Evolutionary conservation across 1,140 invertebrate genomes (phyloP), one percentile per base, ranked within the genome.

Genomic region (Nylanderia fulva): DNA sequence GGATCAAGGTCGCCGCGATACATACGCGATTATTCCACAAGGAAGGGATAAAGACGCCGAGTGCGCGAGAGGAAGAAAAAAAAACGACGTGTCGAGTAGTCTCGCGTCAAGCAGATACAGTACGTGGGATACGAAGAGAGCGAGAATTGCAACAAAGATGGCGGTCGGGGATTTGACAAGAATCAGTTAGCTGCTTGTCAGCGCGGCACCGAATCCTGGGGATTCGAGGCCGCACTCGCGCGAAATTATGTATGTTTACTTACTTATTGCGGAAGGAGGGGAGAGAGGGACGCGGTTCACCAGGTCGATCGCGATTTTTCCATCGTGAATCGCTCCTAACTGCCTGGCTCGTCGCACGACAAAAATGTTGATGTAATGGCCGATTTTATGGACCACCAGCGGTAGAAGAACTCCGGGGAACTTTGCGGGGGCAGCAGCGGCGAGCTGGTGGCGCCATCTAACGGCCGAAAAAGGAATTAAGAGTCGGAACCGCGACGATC

Each of bases 131-230:
- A n/a, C n/a, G 29, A 1, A 33, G 18, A 36, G 48, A 24, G 85
- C 88, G 89, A 87, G n/a, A 75, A 66, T 84, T 60, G 75, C 79
- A 92, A 92, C 91, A 93, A 94, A 94, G 91, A 94, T 94, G 93
- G 93, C 92, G 88, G 88, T 84, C 83, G 33, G 77, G 89, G 90
- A 92, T 91, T 91, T 88, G 87, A 86, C 77, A 77, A 79, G n/a
- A 71, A 84, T 87, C 80, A 77, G 68, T 84, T 86, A 58, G n/a
- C 21, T 80, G 52, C 13, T 52, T n/a, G 24, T 42, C 33, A 1
- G 15, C 48, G 33, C 21, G 45, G 3, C 18, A n/a, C 7, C 13
- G 33, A n/a, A 54, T 45, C 13, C 45, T 6, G 18, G 64, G 18
- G 64, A 56, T 27, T 1, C 36, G n/a, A 6, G 2, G 8, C 15